A percentile compares a stretch with the other conserved stretches of the same genome.
Evolutionary conservation across 1,140 invertebrate species (phyloP).

Genomic region (Sycobia sp.): DNA sequence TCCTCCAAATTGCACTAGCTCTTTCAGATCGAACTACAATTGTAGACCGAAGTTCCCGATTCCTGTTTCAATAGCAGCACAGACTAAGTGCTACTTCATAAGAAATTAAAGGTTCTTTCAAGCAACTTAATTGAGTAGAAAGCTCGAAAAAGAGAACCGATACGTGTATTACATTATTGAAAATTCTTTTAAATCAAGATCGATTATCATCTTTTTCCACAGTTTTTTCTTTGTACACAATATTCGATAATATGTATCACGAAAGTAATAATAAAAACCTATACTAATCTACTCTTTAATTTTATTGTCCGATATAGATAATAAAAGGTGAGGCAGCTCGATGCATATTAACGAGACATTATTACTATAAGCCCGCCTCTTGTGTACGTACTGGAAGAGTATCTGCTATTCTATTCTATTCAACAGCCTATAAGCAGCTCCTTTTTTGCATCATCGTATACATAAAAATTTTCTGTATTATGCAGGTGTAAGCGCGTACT

Average conservation of each 20-base stretch:
- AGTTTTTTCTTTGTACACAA: background rate
- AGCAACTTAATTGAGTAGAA: background rate
- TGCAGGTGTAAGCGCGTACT: constrained; percentile 18
- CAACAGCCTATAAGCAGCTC: background rate
- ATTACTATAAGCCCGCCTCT: background rate
- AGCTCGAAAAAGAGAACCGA: background rate
- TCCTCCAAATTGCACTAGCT: too few relatives aligned
- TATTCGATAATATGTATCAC: background rate
- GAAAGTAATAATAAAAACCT: background rate
- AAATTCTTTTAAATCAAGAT: background rate
- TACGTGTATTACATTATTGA: background rate
- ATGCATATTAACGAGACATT: constrained; percentile 3
- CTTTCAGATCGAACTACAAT: too few relatives aligned
- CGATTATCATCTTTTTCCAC: too few relatives aligned
- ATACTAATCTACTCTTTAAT: too few relatives aligned
- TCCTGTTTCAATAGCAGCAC: too few relatives aligned
- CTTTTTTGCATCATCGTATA: constrained; percentile 2
- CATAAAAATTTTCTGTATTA: constrained; percentile 14
- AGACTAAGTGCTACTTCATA: background rate
- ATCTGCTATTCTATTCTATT: background rate
- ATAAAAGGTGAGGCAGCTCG: too few relatives aligned
- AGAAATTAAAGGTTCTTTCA: background rate
- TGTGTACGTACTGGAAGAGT: background rate
- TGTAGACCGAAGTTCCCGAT: too few relatives aligned
- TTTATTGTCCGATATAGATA: too few relatives aligned